Percentiles rank a stretch among this genome's conserved stretches.
phyloP scores from a whole-genome alignment of 1,140 invertebrate genomes.

The Bacillus rossius region DNA sequence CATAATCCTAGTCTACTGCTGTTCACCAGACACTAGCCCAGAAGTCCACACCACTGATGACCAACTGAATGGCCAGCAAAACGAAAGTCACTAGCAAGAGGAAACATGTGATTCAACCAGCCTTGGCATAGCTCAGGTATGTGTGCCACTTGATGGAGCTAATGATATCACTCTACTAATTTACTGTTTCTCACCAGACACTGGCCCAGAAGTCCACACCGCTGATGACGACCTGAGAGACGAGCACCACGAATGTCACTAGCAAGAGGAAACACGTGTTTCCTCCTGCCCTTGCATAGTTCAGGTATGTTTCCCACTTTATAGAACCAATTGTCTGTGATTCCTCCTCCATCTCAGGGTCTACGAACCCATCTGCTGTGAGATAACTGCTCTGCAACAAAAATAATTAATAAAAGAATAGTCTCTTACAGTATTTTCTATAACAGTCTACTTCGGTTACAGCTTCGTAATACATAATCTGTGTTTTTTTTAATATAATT shows the following conservation, averaged over 20 bases:
- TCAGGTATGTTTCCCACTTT: constrained; percentile 40
- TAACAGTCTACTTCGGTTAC: background rate
- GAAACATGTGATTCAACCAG: constrained; percentile 50
- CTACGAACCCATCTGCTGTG: background rate
- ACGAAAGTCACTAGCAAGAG: constrained; percentile 51
- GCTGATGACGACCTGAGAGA: constrained; percentile 63
- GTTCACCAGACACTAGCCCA: constrained; percentile 71
- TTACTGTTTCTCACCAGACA: constrained; percentile 51
- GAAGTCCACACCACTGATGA: constrained; percentile 67
- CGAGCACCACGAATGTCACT: constrained; percentile 52
- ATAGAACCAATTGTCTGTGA: background rate
- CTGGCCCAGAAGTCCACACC: constrained; percentile 75
- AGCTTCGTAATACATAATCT: no score
- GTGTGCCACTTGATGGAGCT: background rate
- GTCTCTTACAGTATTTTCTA: no score
- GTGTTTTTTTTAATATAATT: no score
- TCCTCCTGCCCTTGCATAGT: constrained; percentile 56
- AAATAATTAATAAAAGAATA: no score
- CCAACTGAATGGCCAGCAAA: constrained; percentile 59
- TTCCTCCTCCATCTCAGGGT: background rate
- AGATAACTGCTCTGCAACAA: background rate
- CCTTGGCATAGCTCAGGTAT: constrained; percentile 56
- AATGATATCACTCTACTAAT: background rate
- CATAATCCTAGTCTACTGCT: no score
- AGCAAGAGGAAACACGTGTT: constrained; percentile 50